phyloP scores from a whole-genome alignment of 2,797 vertebrate genomes.

The Mycteria americana region DNA sequence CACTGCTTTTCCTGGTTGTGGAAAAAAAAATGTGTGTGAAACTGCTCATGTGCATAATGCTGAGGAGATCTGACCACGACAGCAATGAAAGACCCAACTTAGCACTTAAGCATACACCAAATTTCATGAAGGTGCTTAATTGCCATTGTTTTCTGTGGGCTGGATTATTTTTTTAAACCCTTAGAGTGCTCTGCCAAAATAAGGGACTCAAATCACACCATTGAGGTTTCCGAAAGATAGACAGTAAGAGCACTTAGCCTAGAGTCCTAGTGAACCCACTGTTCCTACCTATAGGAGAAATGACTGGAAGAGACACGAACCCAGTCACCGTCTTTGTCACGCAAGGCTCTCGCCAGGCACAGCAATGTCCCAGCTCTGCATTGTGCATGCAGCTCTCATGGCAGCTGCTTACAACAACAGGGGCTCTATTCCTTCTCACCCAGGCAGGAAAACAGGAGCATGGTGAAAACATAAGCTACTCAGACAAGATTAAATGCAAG shows the following conservation, averaged over 20 bases:
- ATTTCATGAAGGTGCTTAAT: background rate
- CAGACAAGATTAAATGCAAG: background rate
- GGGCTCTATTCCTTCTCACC: background rate
- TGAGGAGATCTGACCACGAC: background rate
- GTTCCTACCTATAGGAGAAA: background rate
- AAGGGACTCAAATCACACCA: background rate
- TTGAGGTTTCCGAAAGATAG: background rate
- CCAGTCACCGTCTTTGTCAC: background rate
- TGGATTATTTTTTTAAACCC: background rate
- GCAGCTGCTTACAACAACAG: constrained; percentile 2
- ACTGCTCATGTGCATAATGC: background rate
- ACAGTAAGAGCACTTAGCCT: background rate
- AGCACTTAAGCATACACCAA: background rate
- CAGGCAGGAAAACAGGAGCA: constrained; percentile 61
- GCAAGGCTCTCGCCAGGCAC: background rate
- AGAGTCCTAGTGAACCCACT: background rate
- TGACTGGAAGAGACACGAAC: background rate
- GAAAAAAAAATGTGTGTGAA: background rate
- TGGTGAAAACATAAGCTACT: constrained; percentile 20
- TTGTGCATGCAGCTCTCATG: background rate
- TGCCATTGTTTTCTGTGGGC: background rate
- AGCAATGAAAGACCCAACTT: background rate
- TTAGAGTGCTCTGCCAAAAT: background rate
- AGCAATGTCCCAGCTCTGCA: background rate
- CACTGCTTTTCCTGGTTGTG: background rate